Evolutionary conservation across 2,113 vertebrate genomes (phyloP), one percentile per base, ranked within the genome.

Genomic region (Bujurquina vittata): DNA sequence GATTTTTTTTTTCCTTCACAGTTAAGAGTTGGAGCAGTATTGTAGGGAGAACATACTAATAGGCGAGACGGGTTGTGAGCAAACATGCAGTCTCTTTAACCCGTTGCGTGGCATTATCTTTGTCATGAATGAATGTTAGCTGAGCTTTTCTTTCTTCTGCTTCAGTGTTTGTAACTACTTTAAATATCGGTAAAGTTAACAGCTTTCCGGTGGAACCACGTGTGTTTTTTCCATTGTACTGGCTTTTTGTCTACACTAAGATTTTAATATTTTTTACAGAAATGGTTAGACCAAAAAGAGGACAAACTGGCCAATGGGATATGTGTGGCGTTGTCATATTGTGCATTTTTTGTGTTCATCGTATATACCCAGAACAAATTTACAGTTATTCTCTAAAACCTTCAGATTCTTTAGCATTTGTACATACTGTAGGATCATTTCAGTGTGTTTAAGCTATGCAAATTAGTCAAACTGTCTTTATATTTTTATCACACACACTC

Each of bases 221-320:
- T 52, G 52, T 18, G 49, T 15, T 54, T n/a, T 54, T 20, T 20
- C 7, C 8, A 6, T 18, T 40, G 14, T 63, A 62, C 46, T 54
- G 43, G 17, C 3, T 0, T 78, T 69, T 76, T 77, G 35, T 81
- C 15, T 3, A n/a, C 57, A n/a, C 58, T n/a, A 57, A 61, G 40
- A 63, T 75, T 83, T 83, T 81, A 60, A 60, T 74, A 61, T 89
- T 79, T 23, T 88, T 22, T 67, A 72, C 23, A 60, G 26, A 88
- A 57, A 43, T 82, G 79, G 73, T 77, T 61, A 90, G 58, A 92
- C 87, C 84, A 88, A 92, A 91, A 88, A 88, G 57, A 65, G 14
- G 72, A 69, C 23, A 49, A 74, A 84, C 17, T 75, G n/a, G 23
- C 78, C 81, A 85, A 22, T 78, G 77, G 82, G 61, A 82, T 35